Conservation (phyloP, 2,888 invertebrate species). For the Drosophila buzzatii region DNA sequence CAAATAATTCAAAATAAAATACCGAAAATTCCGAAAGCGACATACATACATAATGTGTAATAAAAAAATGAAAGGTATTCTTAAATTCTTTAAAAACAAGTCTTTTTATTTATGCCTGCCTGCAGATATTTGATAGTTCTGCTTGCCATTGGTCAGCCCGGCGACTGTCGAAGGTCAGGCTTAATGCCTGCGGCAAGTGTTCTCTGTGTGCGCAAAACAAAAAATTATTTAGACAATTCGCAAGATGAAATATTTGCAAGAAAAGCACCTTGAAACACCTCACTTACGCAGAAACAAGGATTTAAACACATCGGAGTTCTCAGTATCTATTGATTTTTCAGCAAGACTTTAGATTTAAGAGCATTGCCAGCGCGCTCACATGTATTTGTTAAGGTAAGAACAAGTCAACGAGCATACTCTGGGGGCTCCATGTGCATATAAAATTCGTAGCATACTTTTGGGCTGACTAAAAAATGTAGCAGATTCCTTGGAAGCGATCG, state of each 20-base stretch:
- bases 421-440: neutral
- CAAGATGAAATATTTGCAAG: neutral
- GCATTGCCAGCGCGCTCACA: slow-evolving; percentile 10
- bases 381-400: slow-evolving; percentile 23
- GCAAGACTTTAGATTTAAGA: slow-evolving; percentile 7
- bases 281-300: neutral
- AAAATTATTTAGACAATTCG: neutral
- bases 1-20: slow-evolving; percentile 27
- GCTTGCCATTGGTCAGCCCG: neutral
- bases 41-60: slow-evolving; percentile 62
- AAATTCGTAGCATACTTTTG: slow-evolving; percentile 37
- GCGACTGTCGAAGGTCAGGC: slow-evolving; percentile 32
- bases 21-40: slow-evolving; percentile 36
- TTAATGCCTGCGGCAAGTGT: slow-evolving; percentile 24
- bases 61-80: slow-evolving; percentile 75
- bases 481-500: neutral
- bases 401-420: slow-evolving; percentile 41
- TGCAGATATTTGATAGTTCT: slow-evolving; percentile 30
- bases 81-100: slow-evolving; percentile 73
- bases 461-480: neutral
- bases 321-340: slow-evolving; percentile 45
- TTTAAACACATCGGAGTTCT: neutral
- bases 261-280: neutral
- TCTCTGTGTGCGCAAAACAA: neutral
- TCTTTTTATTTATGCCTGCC: slow-evolving; percentile 37